Conservation (phyloP, 2,797 vertebrate species). For the Phataginus tricuspis region DNA sequence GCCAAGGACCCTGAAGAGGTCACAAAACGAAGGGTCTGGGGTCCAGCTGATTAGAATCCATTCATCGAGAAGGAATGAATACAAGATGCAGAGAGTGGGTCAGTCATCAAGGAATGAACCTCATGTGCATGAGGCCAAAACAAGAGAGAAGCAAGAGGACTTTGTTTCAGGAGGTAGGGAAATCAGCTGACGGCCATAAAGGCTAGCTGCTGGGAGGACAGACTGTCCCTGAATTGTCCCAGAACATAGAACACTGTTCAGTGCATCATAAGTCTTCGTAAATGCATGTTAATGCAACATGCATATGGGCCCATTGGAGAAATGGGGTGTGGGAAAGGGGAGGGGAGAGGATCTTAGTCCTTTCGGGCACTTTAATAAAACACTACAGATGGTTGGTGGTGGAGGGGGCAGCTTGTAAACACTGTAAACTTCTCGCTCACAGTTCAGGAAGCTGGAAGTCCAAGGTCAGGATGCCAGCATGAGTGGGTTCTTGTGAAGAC, state of each 20-base stretch:
- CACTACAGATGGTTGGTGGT: neutral
- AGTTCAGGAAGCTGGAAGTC: neutral
- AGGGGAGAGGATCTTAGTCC: neutral
- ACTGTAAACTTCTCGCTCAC: neutral
- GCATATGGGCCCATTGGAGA: neutral
- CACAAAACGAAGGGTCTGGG: neutral
- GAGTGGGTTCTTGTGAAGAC: neutral
- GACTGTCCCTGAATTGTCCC: no score
- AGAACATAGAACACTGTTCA: accelerated
- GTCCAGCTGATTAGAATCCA: neutral
- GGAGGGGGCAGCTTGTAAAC: neutral
- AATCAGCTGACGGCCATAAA: no score
- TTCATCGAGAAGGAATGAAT: neutral
- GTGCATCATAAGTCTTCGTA: neutral
- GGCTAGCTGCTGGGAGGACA: neutral
- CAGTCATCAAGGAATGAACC: neutral
- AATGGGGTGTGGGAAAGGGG: accelerated
- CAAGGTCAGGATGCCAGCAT: neutral
- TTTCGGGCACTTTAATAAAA: neutral
- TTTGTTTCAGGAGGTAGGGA: neutral
- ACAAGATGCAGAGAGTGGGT: neutral
- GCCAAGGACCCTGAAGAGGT: neutral
- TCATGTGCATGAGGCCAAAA: neutral
- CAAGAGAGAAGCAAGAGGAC: neutral
- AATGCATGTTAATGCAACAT: neutral